phyloP scores from a whole-genome alignment of 2,113 vertebrate genomes.

The Arenaria interpres region DNA sequence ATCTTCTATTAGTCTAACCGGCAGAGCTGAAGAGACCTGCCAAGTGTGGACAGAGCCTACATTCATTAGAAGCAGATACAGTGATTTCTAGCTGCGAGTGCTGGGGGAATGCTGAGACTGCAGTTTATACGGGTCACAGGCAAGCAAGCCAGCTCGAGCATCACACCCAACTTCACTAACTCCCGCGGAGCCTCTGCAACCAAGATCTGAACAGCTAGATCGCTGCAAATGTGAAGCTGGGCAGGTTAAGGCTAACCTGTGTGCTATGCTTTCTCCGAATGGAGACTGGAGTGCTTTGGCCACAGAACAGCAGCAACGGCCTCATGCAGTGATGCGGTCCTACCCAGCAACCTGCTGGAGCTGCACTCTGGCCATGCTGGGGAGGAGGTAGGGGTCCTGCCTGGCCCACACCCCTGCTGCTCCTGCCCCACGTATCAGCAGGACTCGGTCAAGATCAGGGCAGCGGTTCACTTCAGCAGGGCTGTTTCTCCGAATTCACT shows the following conservation, averaged over 20 bases:
- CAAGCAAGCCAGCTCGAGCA: neutral
- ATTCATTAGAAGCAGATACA: slow-evolving; percentile 32
- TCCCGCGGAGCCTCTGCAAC: neutral
- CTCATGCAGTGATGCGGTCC: too few species aligned
- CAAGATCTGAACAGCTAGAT: neutral
- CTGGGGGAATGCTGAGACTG: slow-evolving; percentile 24
- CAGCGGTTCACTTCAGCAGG: neutral
- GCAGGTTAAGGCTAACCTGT: neutral
- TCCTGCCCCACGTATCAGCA: neutral
- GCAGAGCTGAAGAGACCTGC: slow-evolving; percentile 23
- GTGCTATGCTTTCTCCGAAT: neutral
- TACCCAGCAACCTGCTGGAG: neutral
- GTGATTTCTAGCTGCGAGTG: slow-evolving; percentile 12
- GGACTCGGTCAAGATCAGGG: neutral
- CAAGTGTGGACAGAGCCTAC: slow-evolving; percentile 7
- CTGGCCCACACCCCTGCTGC: neutral
- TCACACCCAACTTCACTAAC: neutral
- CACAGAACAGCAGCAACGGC: neutral
- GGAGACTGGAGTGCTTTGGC: accelerated
- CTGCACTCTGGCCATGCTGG: neutral
- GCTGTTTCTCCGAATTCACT: neutral
- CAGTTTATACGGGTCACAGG: slow-evolving; percentile 8
- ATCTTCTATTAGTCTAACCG: neutral
- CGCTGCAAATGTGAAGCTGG: neutral
- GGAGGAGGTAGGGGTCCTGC: neutral